Evolutionary conservation across 2,113 vertebrate genomes (phyloP), one percentile per base, ranked within the genome.

Genomic region (Saiga tatarica): DNA sequence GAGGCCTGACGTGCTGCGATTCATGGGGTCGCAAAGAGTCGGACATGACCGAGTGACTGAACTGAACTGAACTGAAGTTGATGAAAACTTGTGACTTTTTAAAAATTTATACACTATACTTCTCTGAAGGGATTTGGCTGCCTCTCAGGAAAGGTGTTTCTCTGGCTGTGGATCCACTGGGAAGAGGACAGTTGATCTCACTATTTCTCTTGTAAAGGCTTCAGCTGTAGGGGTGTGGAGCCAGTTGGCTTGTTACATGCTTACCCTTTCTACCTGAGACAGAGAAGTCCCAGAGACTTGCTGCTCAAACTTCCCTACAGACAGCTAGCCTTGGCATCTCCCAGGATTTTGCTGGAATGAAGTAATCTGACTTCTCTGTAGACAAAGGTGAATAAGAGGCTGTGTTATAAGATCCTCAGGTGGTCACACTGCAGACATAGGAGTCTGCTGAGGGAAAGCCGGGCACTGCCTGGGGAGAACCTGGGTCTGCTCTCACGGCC

Each of bases 401-500:
- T 64, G 30, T 16, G n/a, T 9, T 33, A 5, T 7, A 10, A 60
- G 23, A 19, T 17, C 6, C 8, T 50, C 7, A 11, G 13, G 45
- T 30, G 25, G 25, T 42, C 26, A 3, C 26, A 19, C 33, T 42
- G 39, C 39, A 42, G 39, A 42, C 39, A 42, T 42, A 42, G 39
- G 39, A 42, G 39, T 42, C 4, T 3, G 1, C n/a, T 60, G 52
- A 7, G 33, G 39, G 17, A 36, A 52, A 81, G 2, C 7, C 14
- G 23, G 25, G 2, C 0, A 1, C 10, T 25, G 23, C 59, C 7
- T 13, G 7, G 6, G 17, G 5, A 15, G 30, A 42, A 2, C 21
- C 28, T 52, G 74, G 15, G 3, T 8, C 36, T 47, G 2, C 12
- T 17, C n/a, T 52, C 55, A 2, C 1, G 8, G 4, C 15, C 21